Evolutionary conservation across 2,113 vertebrate species (phyloP).

Genomic region (Elgaria multicarinata): DNA sequence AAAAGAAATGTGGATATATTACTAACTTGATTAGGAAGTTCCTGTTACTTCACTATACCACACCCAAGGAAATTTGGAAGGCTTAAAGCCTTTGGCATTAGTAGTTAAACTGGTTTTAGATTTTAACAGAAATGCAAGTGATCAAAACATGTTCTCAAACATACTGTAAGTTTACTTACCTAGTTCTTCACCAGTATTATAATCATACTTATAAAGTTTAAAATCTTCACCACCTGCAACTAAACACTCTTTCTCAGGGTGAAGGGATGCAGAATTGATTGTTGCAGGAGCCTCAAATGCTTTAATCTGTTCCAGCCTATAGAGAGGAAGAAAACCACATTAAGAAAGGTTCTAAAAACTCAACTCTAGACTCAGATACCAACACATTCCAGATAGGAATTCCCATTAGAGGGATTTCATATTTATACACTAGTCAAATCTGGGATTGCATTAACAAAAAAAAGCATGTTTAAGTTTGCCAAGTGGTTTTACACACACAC

Average conservation of each 20-base stretch:
- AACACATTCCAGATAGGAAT: background rate
- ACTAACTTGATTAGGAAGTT: background rate
- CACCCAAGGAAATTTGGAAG: background rate
- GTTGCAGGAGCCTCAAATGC: constrained; percentile 93
- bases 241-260: constrained; percentile 96
- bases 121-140: background rate
- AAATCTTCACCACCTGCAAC: constrained; percentile 98
- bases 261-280: constrained; percentile 96
- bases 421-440: background rate
- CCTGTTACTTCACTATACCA: background rate
- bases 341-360: background rate
- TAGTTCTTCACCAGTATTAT: constrained; percentile 94
- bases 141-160: background rate
- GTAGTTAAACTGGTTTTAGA: background rate
- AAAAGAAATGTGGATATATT: background rate
- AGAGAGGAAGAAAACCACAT: background rate
- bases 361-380: background rate
- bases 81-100: background rate
- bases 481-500: background rate
- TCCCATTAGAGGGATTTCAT: background rate
- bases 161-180: constrained; percentile 73
- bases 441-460: background rate
- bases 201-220: constrained; percentile 99
- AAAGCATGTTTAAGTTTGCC: background rate
- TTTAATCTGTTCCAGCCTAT: constrained; percentile 94